phyloP scores from a whole-genome alignment of 2,888 invertebrate species.

The Asteroscopus sphinx region DNA sequence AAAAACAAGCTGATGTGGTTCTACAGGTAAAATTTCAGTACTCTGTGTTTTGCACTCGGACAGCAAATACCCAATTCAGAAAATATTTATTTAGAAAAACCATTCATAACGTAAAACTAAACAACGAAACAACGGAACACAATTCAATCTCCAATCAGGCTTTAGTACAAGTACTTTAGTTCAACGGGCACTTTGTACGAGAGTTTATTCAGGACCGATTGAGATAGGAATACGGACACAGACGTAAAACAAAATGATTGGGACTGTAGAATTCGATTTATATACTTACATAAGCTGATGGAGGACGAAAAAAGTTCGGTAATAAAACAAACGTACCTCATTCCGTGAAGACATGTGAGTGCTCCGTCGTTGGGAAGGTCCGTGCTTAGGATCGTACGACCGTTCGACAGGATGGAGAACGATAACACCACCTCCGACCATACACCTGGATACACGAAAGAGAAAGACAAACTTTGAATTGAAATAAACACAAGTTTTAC shows the following conservation, averaged over 20 bases:
- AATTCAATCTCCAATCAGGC: slow-evolving; percentile 17
- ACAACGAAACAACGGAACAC: slow-evolving; percentile 7
- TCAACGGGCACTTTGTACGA: slow-evolving; percentile 21
- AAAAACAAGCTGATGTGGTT: neutral
- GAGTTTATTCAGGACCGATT: slow-evolving; percentile 31
- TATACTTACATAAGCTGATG: slow-evolving; percentile 24
- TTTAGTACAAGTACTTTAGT: slow-evolving; percentile 26
- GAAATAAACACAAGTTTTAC: slow-evolving; percentile 38
- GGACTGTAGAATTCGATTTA: slow-evolving; percentile 22
- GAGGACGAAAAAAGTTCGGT: slow-evolving; percentile 25
- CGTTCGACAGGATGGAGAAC: slow-evolving; percentile 94
- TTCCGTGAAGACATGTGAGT: slow-evolving; percentile 93
- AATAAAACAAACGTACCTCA: slow-evolving; percentile 84
- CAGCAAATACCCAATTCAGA: slow-evolving; percentile 8
- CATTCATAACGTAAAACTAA: slow-evolving; percentile 23
- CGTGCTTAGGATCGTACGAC: slow-evolving; percentile 93
- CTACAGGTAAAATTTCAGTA: slow-evolving; percentile 2
- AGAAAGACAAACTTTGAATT: slow-evolving; percentile 34
- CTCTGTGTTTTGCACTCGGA: no score
- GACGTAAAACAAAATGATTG: slow-evolving; percentile 41
- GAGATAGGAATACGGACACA: slow-evolving; percentile 16
- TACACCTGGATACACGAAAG: slow-evolving; percentile 79
- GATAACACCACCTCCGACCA: slow-evolving; percentile 91
- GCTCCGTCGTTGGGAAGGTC: slow-evolving; percentile 91
- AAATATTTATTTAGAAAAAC: slow-evolving; percentile 11